A percentile compares a stretch with the other conserved stretches of the same genome.
Evolutionary conservation across 2,797 vertebrate genomes (phyloP).

Genomic region (Coregonus sp.): DNA sequence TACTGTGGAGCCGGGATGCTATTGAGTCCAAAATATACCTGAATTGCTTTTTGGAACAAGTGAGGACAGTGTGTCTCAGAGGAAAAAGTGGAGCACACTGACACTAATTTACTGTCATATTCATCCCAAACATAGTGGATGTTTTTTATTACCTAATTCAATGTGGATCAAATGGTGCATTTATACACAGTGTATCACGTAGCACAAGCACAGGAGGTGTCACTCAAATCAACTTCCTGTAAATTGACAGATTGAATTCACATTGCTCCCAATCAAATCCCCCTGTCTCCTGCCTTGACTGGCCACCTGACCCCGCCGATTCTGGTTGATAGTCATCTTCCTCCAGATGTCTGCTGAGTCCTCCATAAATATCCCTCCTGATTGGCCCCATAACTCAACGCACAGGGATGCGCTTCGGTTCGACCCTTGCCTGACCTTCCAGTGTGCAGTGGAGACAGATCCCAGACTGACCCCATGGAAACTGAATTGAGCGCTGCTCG

Average conservation of each 20-base stretch:
- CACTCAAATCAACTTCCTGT: background rate
- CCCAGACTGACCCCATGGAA: constrained; percentile 47
- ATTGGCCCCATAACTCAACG: constrained; percentile 40
- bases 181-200: background rate
- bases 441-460: constrained; percentile 16
- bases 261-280: background rate
- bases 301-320: background rate
- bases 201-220: background rate
- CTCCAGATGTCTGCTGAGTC: constrained; percentile 46
- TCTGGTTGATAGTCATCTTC: constrained; percentile 19
- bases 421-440: constrained; percentile 59
- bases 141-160: background rate
- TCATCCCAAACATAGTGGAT: background rate
- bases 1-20: background rate
- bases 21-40: background rate
- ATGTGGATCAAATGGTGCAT: background rate
- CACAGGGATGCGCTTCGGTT: background rate
- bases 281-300: background rate
- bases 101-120: background rate
- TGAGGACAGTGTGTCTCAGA: background rate
- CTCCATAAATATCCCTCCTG: constrained; percentile 50
- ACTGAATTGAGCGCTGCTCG: constrained; percentile 43
- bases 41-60: background rate
- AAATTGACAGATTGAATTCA: background rate
- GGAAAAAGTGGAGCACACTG: background rate